phyloP scores from a whole-genome alignment of 2,888 invertebrate genomes.

The Melangyna quadrimaculata region DNA sequence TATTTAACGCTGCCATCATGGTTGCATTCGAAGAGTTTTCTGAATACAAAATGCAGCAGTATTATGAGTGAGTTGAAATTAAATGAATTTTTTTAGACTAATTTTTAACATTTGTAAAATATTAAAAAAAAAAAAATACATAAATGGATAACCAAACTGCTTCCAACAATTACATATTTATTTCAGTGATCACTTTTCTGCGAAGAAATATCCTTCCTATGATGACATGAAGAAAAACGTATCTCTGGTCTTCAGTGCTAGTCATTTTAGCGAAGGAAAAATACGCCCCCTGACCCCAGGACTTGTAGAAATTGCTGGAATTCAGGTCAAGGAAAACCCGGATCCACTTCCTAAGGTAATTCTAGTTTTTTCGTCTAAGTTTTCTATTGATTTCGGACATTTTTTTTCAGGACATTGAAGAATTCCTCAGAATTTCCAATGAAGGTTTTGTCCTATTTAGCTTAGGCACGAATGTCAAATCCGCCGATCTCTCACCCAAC shows the following conservation, averaged over 20 bases:
- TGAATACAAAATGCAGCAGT: constrained; percentile 46
- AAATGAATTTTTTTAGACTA: too few species aligned
- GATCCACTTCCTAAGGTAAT: constrained; percentile 72
- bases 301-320: constrained; percentile 78
- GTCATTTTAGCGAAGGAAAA: constrained; percentile 77
- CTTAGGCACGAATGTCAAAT: constrained; percentile 76
- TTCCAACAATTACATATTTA: too few species aligned
- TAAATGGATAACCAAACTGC: too few species aligned
- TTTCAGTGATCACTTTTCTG: constrained; percentile 72
- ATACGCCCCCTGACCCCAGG: constrained; percentile 77
- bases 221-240: constrained; percentile 74
- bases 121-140: too few species aligned
- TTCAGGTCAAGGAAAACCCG: constrained; percentile 76
- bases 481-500: constrained; percentile 79
- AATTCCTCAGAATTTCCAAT: constrained; percentile 73
- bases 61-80: constrained; percentile 44
- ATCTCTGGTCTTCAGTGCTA: constrained; percentile 76
- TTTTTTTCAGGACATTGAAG: constrained; percentile 72
- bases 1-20: constrained; percentile 19
- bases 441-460: constrained; percentile 80
- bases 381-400: not conserved
- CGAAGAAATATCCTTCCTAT: constrained; percentile 74
- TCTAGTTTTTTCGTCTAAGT: not conserved
- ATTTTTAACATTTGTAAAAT: too few species aligned
- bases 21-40: constrained; percentile 11